Percentiles rank a stretch among this genome's conserved stretches.
These are phyloP conservation scores for Sisyra terminalis DNA, from an alignment of 2,888 invertebrate genomes.

Conservation along the genomic window DNA sequence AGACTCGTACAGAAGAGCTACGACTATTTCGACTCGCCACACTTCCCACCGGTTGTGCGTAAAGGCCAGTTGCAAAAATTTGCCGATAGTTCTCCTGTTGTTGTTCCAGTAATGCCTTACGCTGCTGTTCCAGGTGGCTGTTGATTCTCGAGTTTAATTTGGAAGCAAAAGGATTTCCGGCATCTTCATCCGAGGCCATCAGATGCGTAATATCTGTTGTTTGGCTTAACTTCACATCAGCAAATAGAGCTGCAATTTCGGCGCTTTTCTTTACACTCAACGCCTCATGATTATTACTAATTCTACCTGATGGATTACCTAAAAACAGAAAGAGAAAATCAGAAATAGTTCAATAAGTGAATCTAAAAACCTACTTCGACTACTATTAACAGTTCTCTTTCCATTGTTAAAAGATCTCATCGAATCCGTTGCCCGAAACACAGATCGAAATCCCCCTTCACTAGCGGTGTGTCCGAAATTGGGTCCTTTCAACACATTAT, in stretches of 20 bases:
- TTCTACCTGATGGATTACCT: neutral
- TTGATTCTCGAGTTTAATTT: constrained; percentile 4
- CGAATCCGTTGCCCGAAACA: constrained; percentile 3
- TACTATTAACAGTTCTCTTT: no score
- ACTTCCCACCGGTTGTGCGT: constrained; percentile 1
- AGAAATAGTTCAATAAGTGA: neutral
- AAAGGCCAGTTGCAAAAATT: constrained; percentile 3
- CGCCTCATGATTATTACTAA: constrained; percentile 33
- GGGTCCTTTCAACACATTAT: constrained; percentile 24
- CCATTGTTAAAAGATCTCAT: constrained; percentile 1
- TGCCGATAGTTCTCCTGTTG: constrained; percentile 4
- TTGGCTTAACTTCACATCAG: constrained; percentile 54
- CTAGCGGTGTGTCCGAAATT: constrained; percentile 17
- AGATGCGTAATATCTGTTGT: constrained; percentile 46
- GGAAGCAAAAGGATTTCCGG: neutral
- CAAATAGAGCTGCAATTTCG: constrained; percentile 75
- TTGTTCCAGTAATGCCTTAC: constrained; percentile 5
- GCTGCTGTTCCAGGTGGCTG: constrained; percentile 4
- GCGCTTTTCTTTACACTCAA: constrained; percentile 76
- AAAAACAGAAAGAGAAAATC: neutral
- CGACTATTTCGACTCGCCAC: constrained; percentile 2
- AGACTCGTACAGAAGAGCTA: neutral
- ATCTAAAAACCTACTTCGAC: no score
- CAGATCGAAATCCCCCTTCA: constrained; percentile 12
- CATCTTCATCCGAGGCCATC: constrained; percentile 15